Percentiles rank a stretch among this genome's conserved stretches.
Evolutionary conservation across 1,140 invertebrate genomes (phyloP).

Genomic region (Periplaneta americana): DNA sequence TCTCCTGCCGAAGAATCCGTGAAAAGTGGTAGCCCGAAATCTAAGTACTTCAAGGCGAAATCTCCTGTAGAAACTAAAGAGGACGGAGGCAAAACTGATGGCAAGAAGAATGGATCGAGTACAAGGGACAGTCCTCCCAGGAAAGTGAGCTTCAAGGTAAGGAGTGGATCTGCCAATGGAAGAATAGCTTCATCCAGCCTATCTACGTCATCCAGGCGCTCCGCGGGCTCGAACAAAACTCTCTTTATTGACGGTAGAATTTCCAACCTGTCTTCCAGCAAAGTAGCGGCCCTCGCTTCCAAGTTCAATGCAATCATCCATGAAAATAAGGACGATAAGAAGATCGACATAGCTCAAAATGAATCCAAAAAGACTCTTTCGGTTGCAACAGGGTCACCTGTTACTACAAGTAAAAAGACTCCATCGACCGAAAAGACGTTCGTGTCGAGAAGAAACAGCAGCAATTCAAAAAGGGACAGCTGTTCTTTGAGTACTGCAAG

Average conservation of each 20-base stretch:
- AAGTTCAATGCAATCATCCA: conserved; percentile 24
- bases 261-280: conserved; percentile 12
- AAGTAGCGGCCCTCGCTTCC: conserved; percentile 21
- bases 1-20: neutral
- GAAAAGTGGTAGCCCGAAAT: neutral
- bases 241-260: neutral
- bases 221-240: neutral
- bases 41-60: neutral
- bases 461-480: neutral
- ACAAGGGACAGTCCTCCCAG: neutral
- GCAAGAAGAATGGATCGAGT: neutral
- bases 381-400: neutral
- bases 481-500: neutral
- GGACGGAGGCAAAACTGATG: neutral
- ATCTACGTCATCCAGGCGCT: neutral
- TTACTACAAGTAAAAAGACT: neutral
- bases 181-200: neutral
- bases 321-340: conserved; percentile 4
- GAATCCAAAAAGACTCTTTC: neutral
- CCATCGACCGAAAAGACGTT: neutral
- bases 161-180: neutral
- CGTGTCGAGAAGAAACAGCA: neutral
- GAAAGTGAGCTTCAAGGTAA: conserved; percentile 1
- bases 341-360: neutral
- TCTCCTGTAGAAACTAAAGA: neutral